phyloP scores from a whole-genome alignment of 2,888 invertebrate genomes.

The Hirtodrosophila cameraria region DNA sequence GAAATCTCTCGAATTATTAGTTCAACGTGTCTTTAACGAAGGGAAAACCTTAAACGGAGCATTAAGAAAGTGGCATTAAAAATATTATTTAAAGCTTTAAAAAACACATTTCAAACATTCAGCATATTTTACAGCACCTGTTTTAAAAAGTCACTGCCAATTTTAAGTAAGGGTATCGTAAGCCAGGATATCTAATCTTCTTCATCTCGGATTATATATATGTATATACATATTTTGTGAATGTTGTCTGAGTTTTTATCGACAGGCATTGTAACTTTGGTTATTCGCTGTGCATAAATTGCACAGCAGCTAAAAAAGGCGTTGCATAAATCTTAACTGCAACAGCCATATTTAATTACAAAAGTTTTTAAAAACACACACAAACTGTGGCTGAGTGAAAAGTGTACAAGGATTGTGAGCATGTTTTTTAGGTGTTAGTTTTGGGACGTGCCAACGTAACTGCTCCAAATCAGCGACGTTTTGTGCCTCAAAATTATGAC shows the following conservation, averaged over 20 bases:
- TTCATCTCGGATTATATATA: too few species aligned
- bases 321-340: constrained; percentile 61
- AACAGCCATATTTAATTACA: constrained; percentile 66
- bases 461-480: constrained; percentile 34
- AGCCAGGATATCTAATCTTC: too few species aligned
- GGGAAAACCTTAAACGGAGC: too few species aligned
- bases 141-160: too few species aligned
- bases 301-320: constrained; percentile 17
- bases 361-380: too few species aligned
- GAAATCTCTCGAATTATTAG: too few species aligned
- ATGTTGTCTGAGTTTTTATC: background rate
- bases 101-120: too few species aligned
- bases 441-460: constrained; percentile 30
- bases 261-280: constrained; percentile 23
- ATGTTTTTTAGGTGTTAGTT: constrained; percentile 14
- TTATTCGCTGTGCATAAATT: constrained; percentile 28
- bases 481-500: constrained; percentile 52
- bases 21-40: too few species aligned
- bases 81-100: too few species aligned
- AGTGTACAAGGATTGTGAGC: background rate
- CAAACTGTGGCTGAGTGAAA: constrained; percentile 20
- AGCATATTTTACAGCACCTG: too few species aligned
- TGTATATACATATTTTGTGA: background rate
- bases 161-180: too few species aligned
- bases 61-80: too few species aligned